Conservation (phyloP, 2,888 invertebrate genomes). For the Operophtera brumata region DNA sequence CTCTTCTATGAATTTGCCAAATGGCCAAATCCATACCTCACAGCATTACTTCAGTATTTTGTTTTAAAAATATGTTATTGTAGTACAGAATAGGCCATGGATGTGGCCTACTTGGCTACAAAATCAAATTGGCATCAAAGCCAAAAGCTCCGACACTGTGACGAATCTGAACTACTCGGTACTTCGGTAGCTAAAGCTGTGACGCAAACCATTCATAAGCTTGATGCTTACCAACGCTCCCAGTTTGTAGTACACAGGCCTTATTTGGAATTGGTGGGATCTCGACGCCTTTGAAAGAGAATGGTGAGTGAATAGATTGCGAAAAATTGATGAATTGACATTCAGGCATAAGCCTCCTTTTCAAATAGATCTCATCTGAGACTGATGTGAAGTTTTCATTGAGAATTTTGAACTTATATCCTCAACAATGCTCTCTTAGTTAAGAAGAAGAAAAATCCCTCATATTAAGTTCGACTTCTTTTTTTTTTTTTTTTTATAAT, state of each 20-base stretch:
- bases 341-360: too few species aligned
- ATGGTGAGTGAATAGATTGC: neutral
- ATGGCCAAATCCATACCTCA: conserved; percentile 8
- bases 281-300: neutral
- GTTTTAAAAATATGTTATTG: conserved; percentile 22
- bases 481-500: too few species aligned
- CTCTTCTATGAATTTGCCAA: conserved; percentile 10
- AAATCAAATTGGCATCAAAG: conserved; percentile 29
- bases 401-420: too few species aligned
- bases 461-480: too few species aligned
- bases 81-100: conserved; percentile 52
- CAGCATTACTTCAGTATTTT: conserved; percentile 2
- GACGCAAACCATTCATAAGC: conserved; percentile 4
- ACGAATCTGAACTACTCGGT: conserved; percentile 12
- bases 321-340: neutral
- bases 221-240: neutral
- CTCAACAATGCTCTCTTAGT: too few species aligned
- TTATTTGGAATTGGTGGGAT: neutral
- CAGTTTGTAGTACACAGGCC: neutral
- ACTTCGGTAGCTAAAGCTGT: conserved; percentile 10
- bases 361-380: too few species aligned
- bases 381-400: too few species aligned
- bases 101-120: conserved; percentile 57
- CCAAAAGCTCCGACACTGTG: conserved; percentile 29
- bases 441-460: too few species aligned